Evolutionary conservation across 2,113 vertebrate species (phyloP).

Genomic region (Sylvietta virens): DNA sequence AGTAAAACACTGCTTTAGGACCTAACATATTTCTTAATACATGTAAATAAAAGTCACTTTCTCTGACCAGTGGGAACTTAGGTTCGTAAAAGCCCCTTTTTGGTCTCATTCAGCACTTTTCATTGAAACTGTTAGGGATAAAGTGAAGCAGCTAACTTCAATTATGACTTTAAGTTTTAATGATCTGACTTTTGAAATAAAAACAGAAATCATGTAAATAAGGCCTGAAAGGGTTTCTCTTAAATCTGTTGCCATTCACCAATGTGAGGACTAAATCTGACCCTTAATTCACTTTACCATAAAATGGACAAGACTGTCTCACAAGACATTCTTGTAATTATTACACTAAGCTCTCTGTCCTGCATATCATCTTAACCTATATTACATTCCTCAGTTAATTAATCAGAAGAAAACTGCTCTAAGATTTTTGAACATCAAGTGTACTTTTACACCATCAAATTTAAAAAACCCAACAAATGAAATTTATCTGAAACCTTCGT

Average conservation of each 20-base stretch:
- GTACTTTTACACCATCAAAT: neutral
- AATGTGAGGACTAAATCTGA: neutral
- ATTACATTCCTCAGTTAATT: neutral
- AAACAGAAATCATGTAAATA: neutral
- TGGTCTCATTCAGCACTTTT: neutral
- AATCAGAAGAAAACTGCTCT: neutral
- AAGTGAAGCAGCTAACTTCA: neutral
- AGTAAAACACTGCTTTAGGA: neutral
- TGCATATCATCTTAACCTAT: neutral
- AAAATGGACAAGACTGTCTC: neutral
- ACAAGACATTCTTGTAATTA: neutral
- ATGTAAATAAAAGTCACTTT: neutral
- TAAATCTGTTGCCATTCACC: neutral
- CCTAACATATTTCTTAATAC: neutral
- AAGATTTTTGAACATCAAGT: neutral
- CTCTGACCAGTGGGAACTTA: neutral
- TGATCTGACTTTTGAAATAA: neutral
- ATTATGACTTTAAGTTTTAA: neutral
- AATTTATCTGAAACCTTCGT: neutral
- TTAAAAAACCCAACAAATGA: neutral
- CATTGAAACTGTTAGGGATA: neutral
- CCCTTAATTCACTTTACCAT: neutral
- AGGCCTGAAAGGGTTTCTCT: neutral
- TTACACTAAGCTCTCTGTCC: neutral
- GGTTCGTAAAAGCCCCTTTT: neutral